Conservation (phyloP, 2,113 vertebrate genomes). For the Grammatotria lemairii region DNA sequence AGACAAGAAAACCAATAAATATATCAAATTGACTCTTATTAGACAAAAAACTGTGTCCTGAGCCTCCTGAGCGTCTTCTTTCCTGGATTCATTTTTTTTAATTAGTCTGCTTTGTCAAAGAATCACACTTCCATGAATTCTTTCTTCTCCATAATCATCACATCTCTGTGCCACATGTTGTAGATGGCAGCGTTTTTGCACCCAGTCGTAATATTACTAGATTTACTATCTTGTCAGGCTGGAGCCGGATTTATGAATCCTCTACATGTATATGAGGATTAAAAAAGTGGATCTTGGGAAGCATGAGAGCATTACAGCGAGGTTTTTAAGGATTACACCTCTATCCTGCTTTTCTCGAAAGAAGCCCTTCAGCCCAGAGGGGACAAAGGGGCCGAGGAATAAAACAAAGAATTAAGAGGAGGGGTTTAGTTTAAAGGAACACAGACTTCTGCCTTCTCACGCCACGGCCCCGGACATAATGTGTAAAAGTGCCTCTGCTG, state of each 20-base stretch:
- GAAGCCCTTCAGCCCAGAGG: constrained; percentile 45
- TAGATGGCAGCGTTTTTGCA: constrained; percentile 3
- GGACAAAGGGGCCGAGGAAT: constrained; percentile 25
- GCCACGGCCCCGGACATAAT: background rate
- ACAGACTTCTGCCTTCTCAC: background rate
- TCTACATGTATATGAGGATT: constrained; percentile 67
- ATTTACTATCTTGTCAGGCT: constrained; percentile 54
- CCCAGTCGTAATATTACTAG: constrained; percentile 33
- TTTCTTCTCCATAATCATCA: background rate
- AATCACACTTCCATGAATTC: background rate
- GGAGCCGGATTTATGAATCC: constrained; percentile 65
- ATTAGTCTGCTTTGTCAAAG: background rate
- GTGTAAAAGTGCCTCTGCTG: background rate
- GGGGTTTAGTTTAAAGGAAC: constrained; percentile 3
- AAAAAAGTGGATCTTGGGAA: constrained; percentile 64
- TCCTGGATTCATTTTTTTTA: background rate
- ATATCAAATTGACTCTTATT: background rate
- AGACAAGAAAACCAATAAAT: background rate
- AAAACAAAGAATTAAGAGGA: constrained; percentile 52
- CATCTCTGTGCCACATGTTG: background rate
- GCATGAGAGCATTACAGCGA: constrained; percentile 66
- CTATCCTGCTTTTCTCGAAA: constrained; percentile 71
- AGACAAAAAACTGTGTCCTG: background rate
- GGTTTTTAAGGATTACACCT: constrained; percentile 70
- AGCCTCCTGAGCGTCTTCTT: background rate